Conservation (phyloP, 2,888 invertebrate genomes). For the Rhagium mordax region DNA sequence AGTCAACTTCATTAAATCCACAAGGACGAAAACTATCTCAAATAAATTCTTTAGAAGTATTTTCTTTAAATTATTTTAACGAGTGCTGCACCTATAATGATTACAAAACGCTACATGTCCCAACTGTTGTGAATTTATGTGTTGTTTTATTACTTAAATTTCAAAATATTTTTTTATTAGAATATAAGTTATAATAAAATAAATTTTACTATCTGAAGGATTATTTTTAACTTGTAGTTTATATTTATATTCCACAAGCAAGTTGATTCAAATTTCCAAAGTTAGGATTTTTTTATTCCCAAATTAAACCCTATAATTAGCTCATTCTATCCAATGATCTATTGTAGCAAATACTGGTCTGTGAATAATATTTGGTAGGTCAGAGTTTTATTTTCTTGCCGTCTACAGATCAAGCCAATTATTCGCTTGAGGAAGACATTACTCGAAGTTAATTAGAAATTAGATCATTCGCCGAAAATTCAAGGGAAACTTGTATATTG, state of each 20-base stretch:
- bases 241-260: not conserved
- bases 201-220: not conserved
- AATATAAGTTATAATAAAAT: not conserved
- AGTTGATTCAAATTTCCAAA: not conserved
- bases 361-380: too few species aligned
- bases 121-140: too few species aligned
- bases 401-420: constrained; percentile 1
- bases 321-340: too few species aligned
- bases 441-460: constrained; percentile 34
- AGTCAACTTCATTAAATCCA: too few species aligned
- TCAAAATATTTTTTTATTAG: not conserved
- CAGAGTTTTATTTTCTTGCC: not conserved
- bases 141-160: not conserved
- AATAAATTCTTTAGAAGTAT: too few species aligned
- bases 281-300: not conserved
- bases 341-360: too few species aligned
- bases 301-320: not conserved
- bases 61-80: too few species aligned
- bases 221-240: not conserved
- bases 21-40: too few species aligned
- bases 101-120: too few species aligned
- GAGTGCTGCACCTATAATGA: too few species aligned
- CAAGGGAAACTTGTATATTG: constrained; percentile 27
- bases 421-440: constrained; percentile 18
- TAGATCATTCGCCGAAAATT: constrained; percentile 32